Conservation (phyloP, 2,113 vertebrate species). For the Dipodomys ordii region DNA sequence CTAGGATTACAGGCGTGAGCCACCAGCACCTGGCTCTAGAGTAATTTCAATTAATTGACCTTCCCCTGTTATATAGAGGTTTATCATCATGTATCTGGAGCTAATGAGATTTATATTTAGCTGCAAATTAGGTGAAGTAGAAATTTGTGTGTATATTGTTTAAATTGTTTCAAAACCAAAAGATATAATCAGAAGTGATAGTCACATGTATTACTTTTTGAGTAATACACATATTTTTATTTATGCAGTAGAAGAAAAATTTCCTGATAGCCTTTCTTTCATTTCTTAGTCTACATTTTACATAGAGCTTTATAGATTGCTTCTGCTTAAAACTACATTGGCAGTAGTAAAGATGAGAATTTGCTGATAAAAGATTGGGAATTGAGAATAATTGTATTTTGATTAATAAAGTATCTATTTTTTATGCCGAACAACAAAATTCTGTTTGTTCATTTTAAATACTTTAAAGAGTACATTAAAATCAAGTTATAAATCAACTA, state of each 20-base stretch:
- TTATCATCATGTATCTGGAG: background rate
- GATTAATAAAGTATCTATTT: background rate
- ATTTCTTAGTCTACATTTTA: background rate
- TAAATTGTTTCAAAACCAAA: background rate
- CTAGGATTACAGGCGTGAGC: too few relatives aligned
- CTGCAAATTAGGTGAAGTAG: background rate
- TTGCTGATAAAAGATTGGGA: background rate
- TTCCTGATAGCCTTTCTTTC: background rate
- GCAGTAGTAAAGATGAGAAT: background rate
- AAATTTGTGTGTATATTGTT: background rate
- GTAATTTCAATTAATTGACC: background rate
- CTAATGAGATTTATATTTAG: constrained; percentile 2
- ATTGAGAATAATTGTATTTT: background rate
- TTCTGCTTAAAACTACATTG: constrained; percentile 12
- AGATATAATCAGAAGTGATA: background rate
- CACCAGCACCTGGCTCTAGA: too few relatives aligned
- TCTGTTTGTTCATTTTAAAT: background rate
- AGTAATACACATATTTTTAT: background rate
- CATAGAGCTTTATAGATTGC: background rate
- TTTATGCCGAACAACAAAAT: constrained; percentile 11
- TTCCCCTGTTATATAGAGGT: background rate
- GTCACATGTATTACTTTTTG: background rate
- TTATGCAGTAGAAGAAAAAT: background rate
- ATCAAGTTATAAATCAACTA: background rate
- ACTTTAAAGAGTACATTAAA: constrained; percentile 17